A percentile compares a stretch with the other conserved stretches of the same genome.
phyloP scores from a whole-genome alignment of 2,888 invertebrate genomes.

The Chymomyza fuscimana region DNA sequence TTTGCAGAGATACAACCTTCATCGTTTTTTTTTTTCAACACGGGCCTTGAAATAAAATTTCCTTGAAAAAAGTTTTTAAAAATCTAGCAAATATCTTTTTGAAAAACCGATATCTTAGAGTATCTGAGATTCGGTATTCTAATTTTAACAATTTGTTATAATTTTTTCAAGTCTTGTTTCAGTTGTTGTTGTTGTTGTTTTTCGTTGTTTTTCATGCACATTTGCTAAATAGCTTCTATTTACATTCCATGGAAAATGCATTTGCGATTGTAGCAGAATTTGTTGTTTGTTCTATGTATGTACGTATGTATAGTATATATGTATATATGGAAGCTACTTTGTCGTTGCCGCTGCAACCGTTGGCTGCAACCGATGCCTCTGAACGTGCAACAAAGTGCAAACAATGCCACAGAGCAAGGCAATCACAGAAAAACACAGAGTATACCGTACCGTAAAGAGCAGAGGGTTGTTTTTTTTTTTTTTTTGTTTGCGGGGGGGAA shows the following conservation, averaged over 20 bases:
- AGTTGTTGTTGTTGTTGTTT: conserved; percentile 23
- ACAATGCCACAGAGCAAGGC: conserved; percentile 41
- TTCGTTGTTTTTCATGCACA: conserved; percentile 57
- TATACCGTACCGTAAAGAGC: background rate
- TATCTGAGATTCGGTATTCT: background rate
- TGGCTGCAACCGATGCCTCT: background rate
- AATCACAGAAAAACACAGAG: background rate
- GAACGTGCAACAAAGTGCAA: conserved; percentile 43
- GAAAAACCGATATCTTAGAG: no score
- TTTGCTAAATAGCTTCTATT: conserved; percentile 70
- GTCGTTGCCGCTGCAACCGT: conserved; percentile 28
- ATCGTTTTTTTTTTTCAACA: no score
- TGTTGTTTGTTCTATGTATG: conserved; percentile 27
- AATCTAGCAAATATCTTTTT: no score
- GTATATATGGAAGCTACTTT: background rate
- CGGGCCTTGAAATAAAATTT: no score
- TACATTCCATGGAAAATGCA: conserved; percentile 71
- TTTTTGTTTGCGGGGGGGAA: background rate
- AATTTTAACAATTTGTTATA: background rate
- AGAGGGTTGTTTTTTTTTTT: background rate
- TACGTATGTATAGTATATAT: no score
- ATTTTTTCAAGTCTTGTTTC: conserved; percentile 9
- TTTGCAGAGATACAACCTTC: no score
- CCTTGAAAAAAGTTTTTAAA: no score
- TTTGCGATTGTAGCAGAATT: conserved; percentile 64